Base-by-base conservation (phyloP, 1,140 invertebrate species). In the Orchestia grillus region DNA sequence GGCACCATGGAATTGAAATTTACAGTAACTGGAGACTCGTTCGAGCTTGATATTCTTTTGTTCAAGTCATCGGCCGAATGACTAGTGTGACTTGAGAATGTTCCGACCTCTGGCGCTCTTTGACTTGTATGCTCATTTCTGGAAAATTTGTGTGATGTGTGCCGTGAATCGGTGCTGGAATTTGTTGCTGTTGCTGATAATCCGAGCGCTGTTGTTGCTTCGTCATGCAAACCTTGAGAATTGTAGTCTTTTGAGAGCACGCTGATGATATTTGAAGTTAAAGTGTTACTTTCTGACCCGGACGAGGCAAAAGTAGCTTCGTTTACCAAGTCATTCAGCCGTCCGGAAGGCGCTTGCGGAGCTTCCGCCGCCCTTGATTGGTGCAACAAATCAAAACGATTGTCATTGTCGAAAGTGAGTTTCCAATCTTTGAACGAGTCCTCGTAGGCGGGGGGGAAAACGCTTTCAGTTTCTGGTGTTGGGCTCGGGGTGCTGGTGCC, bases 351-450 rank as follows among this genome's bases (percentile, higher is more conserved):
- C 1, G 1, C 28, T 77, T 15, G 62, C 62, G 11, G 15, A 36
- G 62, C 62, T 77, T 36, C 62, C 28, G 62, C 62, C 3, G 62
- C 62, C 1, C 11, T 3, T 23, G 88, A 41, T 90, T 90, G 41
- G n/a, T 44, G 88, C 15, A 90, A 44, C 41, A 42, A 42, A 47
- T 94, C 92, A 47, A 94, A 94, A 11, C 92, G 44, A 94, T 94
- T 94, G 43, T 94, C 92, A 45, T 45, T 44, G 41, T 94, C 92
- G 36, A 45, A 94, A 0, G 92, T 94, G 16, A 94, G 43, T n/a
- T 94, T 94, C 43, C 92, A 94, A 47, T 94, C 92, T 94, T 94
- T 94, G 92, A 44, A 94, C 23, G 92, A 94, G 36, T 94, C 92
- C 47, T 94, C 92, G 92, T 94, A 94, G 11, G 92, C 19, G 8